Evolutionary conservation across 2,797 vertebrate genomes (phyloP).

Genomic region (Oryzias dopingdopingensis): DNA sequence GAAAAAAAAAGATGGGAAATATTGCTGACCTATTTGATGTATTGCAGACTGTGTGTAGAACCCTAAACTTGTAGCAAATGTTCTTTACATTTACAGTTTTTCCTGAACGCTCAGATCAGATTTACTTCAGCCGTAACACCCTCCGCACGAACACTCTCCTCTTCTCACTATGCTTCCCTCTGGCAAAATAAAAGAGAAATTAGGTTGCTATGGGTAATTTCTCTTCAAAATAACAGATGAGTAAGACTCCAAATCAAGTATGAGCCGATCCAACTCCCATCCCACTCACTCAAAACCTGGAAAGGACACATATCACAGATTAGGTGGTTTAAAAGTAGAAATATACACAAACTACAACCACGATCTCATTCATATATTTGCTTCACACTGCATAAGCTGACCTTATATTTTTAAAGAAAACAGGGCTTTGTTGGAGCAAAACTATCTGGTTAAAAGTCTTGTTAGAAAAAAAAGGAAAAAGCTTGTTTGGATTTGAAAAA

Average conservation of each 20-base stretch:
- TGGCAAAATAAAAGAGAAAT: slow-evolving; percentile 65
- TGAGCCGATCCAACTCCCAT: slow-evolving; percentile 56
- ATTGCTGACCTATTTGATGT: slow-evolving; percentile 73
- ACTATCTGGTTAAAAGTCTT: slow-evolving; percentile 43
- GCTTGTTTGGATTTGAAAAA: too few species aligned
- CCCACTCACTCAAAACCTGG: slow-evolving; percentile 58
- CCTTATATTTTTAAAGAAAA: slow-evolving; percentile 58
- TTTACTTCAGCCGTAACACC: slow-evolving; percentile 69
- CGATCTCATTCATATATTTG: slow-evolving; percentile 61
- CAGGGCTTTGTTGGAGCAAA: slow-evolving; percentile 43
- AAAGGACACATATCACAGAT: slow-evolving; percentile 54
- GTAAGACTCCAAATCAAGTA: slow-evolving; percentile 60
- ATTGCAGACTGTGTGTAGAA: slow-evolving; percentile 65
- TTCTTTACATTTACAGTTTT: slow-evolving; percentile 60
- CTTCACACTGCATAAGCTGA: slow-evolving; percentile 58
- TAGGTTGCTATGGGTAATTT: slow-evolving; percentile 66
- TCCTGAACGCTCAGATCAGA: slow-evolving; percentile 59
- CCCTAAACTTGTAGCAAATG: slow-evolving; percentile 64
- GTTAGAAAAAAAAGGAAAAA: slow-evolving; percentile 21
- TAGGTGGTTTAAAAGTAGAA: slow-evolving; percentile 55
- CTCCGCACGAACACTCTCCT: slow-evolving; percentile 60
- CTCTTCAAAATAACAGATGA: slow-evolving; percentile 58
- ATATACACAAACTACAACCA: slow-evolving; percentile 51
- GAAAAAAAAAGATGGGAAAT: slow-evolving; percentile 60
- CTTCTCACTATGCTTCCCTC: slow-evolving; percentile 57